These are phyloP conservation scores for Erethizon dorsatum DNA, from an alignment of 2,797 vertebrate genomes.

Conservation along the genomic window DNA sequence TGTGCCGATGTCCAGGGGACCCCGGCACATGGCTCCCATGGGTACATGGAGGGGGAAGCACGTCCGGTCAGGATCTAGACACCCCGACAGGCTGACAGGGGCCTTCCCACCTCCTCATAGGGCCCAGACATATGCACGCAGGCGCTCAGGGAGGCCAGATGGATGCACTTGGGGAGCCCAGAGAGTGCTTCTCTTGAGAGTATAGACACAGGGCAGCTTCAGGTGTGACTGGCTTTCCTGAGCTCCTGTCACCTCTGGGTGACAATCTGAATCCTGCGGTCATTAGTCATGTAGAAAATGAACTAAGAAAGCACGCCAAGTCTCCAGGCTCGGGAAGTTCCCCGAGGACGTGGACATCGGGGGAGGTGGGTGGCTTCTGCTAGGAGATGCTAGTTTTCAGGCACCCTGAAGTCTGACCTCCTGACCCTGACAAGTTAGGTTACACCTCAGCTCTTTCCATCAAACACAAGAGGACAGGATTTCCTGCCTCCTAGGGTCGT, in stretches of 20 bases:
- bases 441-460: neutral
- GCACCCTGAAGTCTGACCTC: slow-evolving; percentile 56
- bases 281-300: slow-evolving; percentile 85
- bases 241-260: neutral
- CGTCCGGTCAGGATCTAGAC: neutral
- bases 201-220: neutral
- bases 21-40: rapidly evolving
- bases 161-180: neutral
- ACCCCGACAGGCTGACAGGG: neutral
- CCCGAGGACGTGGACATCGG: slow-evolving; percentile 44
- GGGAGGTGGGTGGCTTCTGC: slow-evolving; percentile 76
- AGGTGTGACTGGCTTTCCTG: slow-evolving; percentile 16
- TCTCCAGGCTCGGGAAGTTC: slow-evolving; percentile 82
- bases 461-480: neutral
- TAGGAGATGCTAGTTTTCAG: slow-evolving; percentile 83
- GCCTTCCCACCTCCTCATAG: neutral
- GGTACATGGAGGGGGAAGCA: neutral
- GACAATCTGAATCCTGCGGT: slow-evolving; percentile 73
- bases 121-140: neutral
- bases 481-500: neutral
- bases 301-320: slow-evolving; percentile 68
- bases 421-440: neutral
- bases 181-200: neutral
- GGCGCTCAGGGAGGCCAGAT: neutral
- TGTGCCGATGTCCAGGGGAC: neutral